phyloP scores from a whole-genome alignment of 2,113 vertebrate species.

The Otis tarda region DNA sequence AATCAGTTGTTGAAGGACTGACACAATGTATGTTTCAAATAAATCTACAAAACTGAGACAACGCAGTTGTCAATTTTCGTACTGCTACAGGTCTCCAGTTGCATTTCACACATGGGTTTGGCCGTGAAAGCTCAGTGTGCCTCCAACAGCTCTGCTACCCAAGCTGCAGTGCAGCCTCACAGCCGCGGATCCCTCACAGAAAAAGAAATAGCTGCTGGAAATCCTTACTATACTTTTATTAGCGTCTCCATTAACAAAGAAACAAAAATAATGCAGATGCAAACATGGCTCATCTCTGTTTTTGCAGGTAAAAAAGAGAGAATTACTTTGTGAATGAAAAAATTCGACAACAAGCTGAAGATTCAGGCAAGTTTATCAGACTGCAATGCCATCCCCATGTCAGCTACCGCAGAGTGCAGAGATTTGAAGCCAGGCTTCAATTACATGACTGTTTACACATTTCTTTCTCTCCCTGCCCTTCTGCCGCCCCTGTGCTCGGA shows the following conservation, averaged over 20 bases:
- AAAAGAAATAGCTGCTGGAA: neutral
- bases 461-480: constrained; percentile 16
- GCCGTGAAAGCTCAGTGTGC: neutral
- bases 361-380: neutral
- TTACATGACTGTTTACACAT: constrained; percentile 41
- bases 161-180: neutral
- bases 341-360: neutral
- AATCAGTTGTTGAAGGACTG: neutral
- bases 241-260: neutral
- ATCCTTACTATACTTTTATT: neutral
- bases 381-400: neutral
- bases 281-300: neutral
- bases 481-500: constrained; percentile 45
- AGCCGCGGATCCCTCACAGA: neutral
- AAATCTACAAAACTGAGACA: neutral
- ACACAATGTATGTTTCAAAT: neutral
- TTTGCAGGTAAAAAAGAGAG: neutral
- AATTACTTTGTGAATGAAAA: neutral
- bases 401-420: neutral
- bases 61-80: neutral
- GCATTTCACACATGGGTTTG: neutral
- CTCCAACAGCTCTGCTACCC: neutral
- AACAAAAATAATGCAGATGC: neutral
- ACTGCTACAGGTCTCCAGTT: neutral
- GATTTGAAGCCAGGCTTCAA: constrained; percentile 26